These are phyloP conservation scores for Steinernema feltiae DNA, from an alignment of 1,140 invertebrate species.

Conservation along the genomic window DNA sequence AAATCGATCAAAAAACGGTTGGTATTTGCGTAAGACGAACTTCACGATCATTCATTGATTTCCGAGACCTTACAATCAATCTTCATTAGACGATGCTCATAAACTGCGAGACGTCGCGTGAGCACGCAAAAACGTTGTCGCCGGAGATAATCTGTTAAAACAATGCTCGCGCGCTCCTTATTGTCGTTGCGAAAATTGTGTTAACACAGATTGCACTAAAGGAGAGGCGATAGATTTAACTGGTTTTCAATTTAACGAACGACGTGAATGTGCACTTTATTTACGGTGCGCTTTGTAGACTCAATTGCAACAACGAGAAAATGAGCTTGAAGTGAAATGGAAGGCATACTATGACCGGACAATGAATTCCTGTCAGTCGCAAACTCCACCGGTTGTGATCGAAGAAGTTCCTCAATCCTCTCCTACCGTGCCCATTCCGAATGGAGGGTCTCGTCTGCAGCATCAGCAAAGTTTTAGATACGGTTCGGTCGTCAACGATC, in stretches of 20 bases:
- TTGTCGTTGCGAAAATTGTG: conserved; percentile 12
- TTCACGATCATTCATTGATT: neutral
- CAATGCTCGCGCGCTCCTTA: neutral
- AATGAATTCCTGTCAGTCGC: neutral
- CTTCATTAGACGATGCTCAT: conserved; percentile 13
- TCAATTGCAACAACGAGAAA: neutral
- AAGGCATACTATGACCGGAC: neutral
- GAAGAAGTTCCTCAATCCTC: neutral
- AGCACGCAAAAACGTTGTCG: conserved; percentile 10
- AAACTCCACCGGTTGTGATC: neutral
- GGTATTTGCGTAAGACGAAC: conserved; percentile 11
- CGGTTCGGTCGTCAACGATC: neutral
- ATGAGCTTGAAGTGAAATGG: neutral
- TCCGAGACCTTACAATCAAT: neutral
- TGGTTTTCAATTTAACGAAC: too few species aligned
- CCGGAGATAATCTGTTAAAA: neutral
- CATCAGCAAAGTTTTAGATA: neutral
- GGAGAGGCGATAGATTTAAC: neutral
- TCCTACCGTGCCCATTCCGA: neutral
- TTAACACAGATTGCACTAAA: neutral
- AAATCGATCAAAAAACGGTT: conserved; percentile 3
- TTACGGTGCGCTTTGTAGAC: neutral
- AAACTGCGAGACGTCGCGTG: conserved; percentile 5
- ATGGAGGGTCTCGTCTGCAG: neutral
- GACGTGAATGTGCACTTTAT: neutral